Conservation (phyloP, 2,888 invertebrate genomes). For the Crepidodera aurea region DNA sequence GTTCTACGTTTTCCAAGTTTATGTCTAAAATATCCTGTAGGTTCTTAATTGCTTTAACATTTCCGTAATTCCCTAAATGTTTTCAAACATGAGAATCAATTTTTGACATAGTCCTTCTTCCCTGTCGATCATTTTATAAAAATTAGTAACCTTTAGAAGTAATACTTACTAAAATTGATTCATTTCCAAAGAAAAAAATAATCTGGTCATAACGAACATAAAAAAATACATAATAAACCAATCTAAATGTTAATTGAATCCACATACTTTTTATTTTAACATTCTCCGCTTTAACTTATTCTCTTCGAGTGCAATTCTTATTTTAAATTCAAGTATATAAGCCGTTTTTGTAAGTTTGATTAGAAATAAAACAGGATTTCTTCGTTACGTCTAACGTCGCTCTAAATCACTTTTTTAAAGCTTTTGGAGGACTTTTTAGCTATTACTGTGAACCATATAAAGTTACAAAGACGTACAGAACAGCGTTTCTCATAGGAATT, state of each 20-base stretch:
- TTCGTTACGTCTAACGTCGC: background rate
- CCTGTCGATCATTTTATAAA: no score
- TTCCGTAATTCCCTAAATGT: no score
- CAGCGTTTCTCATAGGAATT: constrained; percentile 21
- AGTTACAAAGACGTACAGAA: constrained; percentile 9
- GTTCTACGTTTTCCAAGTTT: no score
- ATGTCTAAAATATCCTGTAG: no score
- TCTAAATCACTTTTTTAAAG: constrained; percentile 19
- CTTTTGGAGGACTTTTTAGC: constrained; percentile 19
- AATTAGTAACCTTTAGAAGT: no score
- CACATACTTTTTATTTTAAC: background rate
- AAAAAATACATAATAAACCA: background rate
- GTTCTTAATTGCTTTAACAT: no score
- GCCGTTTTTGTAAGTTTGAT: constrained; percentile 4
- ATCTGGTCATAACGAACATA: no score
- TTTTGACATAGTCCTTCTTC: no score
- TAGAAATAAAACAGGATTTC: constrained; percentile 16
- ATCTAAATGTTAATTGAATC: background rate
- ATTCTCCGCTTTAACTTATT: background rate
- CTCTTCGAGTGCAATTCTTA: background rate
- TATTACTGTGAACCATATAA: constrained; percentile 20
- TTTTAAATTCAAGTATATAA: background rate
- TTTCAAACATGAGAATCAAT: no score
- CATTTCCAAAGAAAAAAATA: no score
- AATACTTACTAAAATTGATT: no score